Evolutionary conservation across 2,888 invertebrate species (phyloP).

Genomic region (Chydorus sphaericus): DNA sequence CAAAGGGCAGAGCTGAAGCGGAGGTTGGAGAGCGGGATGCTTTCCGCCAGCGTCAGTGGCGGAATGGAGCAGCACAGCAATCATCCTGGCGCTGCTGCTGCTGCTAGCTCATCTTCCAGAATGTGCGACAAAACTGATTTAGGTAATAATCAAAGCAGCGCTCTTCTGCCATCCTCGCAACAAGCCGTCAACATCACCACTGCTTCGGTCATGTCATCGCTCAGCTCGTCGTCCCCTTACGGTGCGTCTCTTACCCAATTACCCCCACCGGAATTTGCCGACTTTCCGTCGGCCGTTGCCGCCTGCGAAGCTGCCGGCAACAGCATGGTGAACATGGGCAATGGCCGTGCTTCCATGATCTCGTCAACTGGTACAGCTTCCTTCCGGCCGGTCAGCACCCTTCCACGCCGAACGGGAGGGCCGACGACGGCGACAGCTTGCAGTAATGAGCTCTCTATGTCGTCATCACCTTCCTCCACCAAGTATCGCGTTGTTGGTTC

Average conservation of each 20-base stretch:
- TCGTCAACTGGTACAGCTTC: background rate
- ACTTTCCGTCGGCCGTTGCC: constrained; percentile 39
- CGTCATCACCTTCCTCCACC: background rate
- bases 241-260: constrained; percentile 42
- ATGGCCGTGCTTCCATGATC: background rate
- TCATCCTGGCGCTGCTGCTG: background rate
- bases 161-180: constrained; percentile 42
- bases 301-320: background rate
- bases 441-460: background rate
- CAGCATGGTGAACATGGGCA: background rate
- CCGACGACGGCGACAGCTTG: background rate
- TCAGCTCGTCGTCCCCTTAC: constrained; percentile 12
- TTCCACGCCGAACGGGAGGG: too few species aligned
- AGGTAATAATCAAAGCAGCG: constrained; percentile 36
- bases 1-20: constrained; percentile 67
- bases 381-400: background rate
- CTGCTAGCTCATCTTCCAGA: background rate
- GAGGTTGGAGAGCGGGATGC: constrained; percentile 67
- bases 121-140: constrained; percentile 5
- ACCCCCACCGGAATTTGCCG: constrained; percentile 70
- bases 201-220: constrained; percentile 12
- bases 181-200: constrained; percentile 13
- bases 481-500: too few species aligned
- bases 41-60: constrained; percentile 57
- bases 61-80: constrained; percentile 37